phyloP scores from a whole-genome alignment of 2,888 invertebrate genomes.

The Serripes groenlandicus region DNA sequence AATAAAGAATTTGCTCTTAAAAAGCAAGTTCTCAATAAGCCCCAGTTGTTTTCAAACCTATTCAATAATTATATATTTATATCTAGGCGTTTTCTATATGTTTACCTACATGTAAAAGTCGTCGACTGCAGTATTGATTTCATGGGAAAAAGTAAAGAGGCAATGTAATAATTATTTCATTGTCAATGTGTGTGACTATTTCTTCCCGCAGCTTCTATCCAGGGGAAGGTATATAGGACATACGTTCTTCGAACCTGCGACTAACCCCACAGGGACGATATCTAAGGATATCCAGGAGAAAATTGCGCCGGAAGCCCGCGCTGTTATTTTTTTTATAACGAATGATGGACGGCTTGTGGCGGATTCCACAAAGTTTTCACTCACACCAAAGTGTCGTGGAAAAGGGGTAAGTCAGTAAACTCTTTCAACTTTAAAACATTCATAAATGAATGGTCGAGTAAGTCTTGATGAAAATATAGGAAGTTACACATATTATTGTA shows the following conservation, averaged over 20 bases:
- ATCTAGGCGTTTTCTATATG: no score
- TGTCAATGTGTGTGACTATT: background rate
- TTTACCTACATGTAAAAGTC: background rate
- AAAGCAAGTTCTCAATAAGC: no score
- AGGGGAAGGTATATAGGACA: background rate
- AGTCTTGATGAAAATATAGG: no score
- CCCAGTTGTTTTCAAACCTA: background rate
- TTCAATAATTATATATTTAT: no score
- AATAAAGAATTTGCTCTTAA: no score
- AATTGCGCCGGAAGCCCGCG: constrained; percentile 30
- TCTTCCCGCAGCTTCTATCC: background rate
- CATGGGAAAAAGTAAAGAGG: background rate
- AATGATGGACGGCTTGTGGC: constrained; percentile 27
- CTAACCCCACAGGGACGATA: background rate
- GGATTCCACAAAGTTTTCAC: constrained; percentile 33
- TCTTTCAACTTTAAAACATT: no score
- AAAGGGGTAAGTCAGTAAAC: constrained; percentile 52
- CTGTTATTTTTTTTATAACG: constrained; percentile 41
- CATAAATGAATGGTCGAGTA: no score
- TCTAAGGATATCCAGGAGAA: background rate
- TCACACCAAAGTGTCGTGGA: constrained; percentile 31
- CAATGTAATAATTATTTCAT: background rate
- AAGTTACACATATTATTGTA: no score
- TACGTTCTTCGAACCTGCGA: background rate
- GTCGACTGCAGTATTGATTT: background rate